These are phyloP conservation scores for Eucriotettix oculatus DNA, from an alignment of 2,888 invertebrate genomes.

Conservation along the genomic window DNA sequence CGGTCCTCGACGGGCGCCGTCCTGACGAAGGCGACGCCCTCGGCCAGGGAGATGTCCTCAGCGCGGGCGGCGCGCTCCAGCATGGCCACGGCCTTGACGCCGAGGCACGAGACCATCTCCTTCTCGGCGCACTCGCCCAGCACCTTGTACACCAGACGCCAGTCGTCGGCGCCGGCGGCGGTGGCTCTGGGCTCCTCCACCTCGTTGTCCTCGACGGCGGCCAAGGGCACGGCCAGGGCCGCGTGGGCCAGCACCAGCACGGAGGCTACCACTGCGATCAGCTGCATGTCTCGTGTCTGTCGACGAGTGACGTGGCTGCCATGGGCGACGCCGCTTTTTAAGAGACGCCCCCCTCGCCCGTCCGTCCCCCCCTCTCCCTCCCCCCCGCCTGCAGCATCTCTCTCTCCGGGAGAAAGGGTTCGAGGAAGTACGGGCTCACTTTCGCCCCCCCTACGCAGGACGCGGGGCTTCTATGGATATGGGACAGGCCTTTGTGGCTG, in stretches of 20 bases:
- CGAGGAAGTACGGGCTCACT: too few relatives aligned
- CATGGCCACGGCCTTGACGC: constrained; percentile 37
- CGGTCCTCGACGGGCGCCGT: constrained; percentile 14
- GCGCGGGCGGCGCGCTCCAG: constrained; percentile 37
- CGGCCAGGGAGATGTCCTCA: constrained; percentile 35
- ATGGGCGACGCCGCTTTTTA: background rate
- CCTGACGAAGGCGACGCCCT: constrained; percentile 40
- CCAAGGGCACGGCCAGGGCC: constrained; percentile 2
- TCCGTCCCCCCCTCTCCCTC: background rate
- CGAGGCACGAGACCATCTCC: constrained; percentile 30
- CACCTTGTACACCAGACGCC: constrained; percentile 9
- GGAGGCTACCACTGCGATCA: background rate
- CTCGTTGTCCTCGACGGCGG: constrained; percentile 26
- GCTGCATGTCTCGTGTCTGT: background rate
- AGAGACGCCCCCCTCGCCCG: background rate
- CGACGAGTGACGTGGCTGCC: background rate
- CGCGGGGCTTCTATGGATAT: too few relatives aligned
- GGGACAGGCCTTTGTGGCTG: too few relatives aligned
- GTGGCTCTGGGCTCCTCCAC: constrained; percentile 20
- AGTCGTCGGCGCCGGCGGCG: constrained; percentile 2
- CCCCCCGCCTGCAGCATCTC: background rate
- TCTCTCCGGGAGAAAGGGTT: background rate
- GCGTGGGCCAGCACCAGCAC: background rate
- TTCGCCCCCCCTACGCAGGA: too few relatives aligned
- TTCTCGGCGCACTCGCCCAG: constrained; percentile 10